Evolutionary conservation across 2,888 invertebrate species (phyloP), one percentile per base, ranked within the genome.

Genomic region (Noctua janthe): DNA sequence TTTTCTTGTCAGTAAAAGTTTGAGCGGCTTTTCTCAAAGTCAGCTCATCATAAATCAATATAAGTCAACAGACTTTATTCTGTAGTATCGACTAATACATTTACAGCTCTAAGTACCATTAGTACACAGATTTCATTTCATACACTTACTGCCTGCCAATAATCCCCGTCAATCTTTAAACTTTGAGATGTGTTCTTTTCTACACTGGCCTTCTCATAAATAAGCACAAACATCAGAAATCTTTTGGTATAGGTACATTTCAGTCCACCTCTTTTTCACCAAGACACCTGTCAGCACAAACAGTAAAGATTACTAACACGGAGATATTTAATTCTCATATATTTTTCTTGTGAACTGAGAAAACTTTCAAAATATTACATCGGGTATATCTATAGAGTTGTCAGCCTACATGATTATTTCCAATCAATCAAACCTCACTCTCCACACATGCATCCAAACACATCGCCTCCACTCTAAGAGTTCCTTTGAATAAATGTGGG

Each of bases 401-500:
- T 54, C 56, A 56, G 51, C 71, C 49, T 47, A 64, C 54, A 0
- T 76, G 47, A 86, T 71, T 76, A 83, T 75, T 83, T 71, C n/a
- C 51, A 51, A 84, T 87, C 77, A 70, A 81, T 87, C 85, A 79
- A 59, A 39, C 8, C 71, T 54, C 39, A 51, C 72, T 56, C 51
- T 78, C 67, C 73, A 74, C 72, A 56, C 70, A 39, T 75, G 71
- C 76, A 80, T 49, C 56, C 69, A 17, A 74, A 84, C 74, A 76
- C 67, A 84, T 74, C 83, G 35, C 56, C 73, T 39, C 72, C 69
- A 62, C 70, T 84, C 70, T 69, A 69, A 78, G 64, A 82, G 62
- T 54, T 73, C 71, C 62, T 43, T 78, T 89, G 89, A 89, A 94
- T 91, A 93, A 92, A 94, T 94, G 91, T 76, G 72, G 74, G 66